Conservation (phyloP, 2,888 invertebrate species). For the Agrotis clavis region DNA sequence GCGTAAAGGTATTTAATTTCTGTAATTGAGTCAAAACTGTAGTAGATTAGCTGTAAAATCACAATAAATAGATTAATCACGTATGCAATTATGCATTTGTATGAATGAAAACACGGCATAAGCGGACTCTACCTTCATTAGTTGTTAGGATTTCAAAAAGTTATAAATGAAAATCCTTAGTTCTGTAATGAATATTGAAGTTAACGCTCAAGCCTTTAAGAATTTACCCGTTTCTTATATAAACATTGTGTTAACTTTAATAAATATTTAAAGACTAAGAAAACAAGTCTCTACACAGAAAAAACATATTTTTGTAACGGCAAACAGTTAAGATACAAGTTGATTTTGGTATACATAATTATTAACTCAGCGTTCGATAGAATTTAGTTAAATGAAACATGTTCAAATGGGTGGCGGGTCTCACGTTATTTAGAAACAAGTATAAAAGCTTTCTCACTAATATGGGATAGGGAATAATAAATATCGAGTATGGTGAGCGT, state of each 20-base stretch:
- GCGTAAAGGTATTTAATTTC: background rate
- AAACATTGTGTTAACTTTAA: constrained; percentile 54
- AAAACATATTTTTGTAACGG: constrained; percentile 54
- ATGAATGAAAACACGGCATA: constrained; percentile 6
- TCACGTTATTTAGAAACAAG: constrained; percentile 72
- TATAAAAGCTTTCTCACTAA: constrained; percentile 79
- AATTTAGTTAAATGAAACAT: constrained; percentile 64
- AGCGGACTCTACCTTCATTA: constrained; percentile 2
- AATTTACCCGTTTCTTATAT: constrained; percentile 47
- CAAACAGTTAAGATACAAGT: constrained; percentile 70
- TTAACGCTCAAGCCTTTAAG: constrained; percentile 28
- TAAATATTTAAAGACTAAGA: constrained; percentile 61
- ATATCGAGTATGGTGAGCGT: constrained; percentile 74
- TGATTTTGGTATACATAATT: constrained; percentile 67
- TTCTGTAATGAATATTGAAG: constrained; percentile 35
- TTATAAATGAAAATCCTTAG: constrained; percentile 39
- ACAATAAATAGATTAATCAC: constrained; percentile 13
- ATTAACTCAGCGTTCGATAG: constrained; percentile 63
- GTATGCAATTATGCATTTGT: background rate
- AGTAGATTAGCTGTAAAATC: constrained; percentile 6
- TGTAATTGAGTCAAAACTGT: background rate
- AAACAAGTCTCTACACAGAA: constrained; percentile 65
- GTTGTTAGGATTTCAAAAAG: constrained; percentile 16
- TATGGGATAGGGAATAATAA: constrained; percentile 78
- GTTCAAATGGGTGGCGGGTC: constrained; percentile 46